Evolutionary conservation across 2,797 vertebrate genomes (phyloP).

Genomic region (Spinus olivaceus): DNA sequence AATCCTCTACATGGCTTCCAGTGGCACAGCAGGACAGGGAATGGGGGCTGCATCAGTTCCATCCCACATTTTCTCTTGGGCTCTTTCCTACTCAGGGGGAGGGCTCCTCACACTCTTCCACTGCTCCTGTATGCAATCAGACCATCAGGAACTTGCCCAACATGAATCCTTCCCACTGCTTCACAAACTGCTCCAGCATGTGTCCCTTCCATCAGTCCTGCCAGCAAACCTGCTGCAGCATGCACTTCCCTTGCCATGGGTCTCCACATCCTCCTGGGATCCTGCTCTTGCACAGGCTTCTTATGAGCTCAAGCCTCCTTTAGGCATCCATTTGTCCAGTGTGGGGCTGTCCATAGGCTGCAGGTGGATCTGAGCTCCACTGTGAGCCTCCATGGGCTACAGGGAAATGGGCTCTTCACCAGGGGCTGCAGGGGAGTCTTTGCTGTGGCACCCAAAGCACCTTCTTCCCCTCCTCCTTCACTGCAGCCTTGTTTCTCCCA

Average conservation of each 20-base stretch:
- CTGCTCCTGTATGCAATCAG: not conserved
- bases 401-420: not conserved
- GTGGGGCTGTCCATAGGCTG: not conserved
- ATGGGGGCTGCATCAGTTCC: not conserved
- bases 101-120: not conserved
- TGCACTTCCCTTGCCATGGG: not conserved
- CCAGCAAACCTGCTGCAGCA: not conserved
- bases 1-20: not conserved
- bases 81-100: not conserved
- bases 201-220: not conserved
- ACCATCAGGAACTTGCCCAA: not conserved
- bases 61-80: not conserved
- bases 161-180: not conserved
- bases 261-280: not conserved
- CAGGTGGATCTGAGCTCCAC: not conserved
- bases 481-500: not conserved
- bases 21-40: accelerated
- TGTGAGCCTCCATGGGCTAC: not conserved
- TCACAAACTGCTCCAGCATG: not conserved
- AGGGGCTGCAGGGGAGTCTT: not conserved
- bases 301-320: not conserved
- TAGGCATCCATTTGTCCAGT: not conserved
- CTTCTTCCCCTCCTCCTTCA: not conserved
- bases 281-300: not conserved
- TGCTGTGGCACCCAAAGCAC: accelerated